phyloP scores from a whole-genome alignment of 92 coral and sea anemone species.

The Blastomussa wellsi region DNA sequence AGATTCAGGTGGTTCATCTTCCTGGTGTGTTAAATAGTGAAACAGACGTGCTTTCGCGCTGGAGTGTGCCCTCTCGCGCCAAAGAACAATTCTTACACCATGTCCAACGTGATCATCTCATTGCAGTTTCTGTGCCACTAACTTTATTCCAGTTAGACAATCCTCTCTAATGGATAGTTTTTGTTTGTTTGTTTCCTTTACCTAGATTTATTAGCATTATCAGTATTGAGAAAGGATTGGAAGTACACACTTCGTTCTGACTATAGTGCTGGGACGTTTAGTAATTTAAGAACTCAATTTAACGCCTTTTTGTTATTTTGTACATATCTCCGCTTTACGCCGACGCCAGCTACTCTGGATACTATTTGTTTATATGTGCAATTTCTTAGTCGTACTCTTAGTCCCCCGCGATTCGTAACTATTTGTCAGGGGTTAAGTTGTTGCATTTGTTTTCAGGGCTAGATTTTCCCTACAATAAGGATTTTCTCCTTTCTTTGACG shows the following conservation, averaged over 20 bases:
- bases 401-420: slow-evolving; percentile 12
- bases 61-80: neutral
- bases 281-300: too few species aligned
- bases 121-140: slow-evolving; percentile 3
- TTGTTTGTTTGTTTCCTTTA: neutral
- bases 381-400: slow-evolving; percentile 9
- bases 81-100: neutral
- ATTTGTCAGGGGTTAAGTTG: slow-evolving; percentile 7
- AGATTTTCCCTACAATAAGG: neutral
- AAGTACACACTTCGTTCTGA: neutral
- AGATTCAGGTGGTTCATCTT: slow-evolving; percentile 33
- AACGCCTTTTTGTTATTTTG: neutral
- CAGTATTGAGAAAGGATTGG: neutral
- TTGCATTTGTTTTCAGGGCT: slow-evolving; percentile 4
- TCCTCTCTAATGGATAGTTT: neutral
- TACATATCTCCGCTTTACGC: neutral
- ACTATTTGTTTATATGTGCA: neutral
- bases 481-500: slow-evolving; percentile 19
- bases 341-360: slow-evolving; percentile 2
- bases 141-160: neutral
- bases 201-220: neutral
- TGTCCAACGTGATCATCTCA: neutral
- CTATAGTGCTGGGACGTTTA: neutral
- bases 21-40: slow-evolving; percentile 29
- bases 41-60: slow-evolving; percentile 31